Base-by-base conservation (phyloP, 2,113 vertebrate species). In the Coreoperca whiteheadi region DNA sequence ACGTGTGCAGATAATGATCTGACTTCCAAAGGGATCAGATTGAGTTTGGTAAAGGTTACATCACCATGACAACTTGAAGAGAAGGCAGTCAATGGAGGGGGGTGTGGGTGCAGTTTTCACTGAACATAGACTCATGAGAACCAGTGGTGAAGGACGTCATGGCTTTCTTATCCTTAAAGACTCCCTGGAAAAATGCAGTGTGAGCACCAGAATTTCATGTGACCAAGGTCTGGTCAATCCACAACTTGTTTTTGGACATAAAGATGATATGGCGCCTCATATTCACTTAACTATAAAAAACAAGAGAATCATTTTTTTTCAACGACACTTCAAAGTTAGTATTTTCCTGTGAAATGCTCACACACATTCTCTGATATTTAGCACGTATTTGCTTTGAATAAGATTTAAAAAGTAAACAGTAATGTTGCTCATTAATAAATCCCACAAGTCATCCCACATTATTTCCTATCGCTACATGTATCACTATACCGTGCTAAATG, bases 31-130 rank as follows among this genome's bases (percentile, higher is more conserved):
- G 65, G 74, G 87, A 85, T 87, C 82, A 87, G 56, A 84, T 59
- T 76, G 78, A 85, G 80, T 86, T 83, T 84, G 79, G 73, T 79
- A 86, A 92, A 93, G 87, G 92, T 90, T 91, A 85, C 87, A 86
- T 93, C 64, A 85, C 88, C 89, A 94, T 92, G 89, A 91, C 88
- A 90, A 93, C 90, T 79, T 90, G 71, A 82, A 75, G 71, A 71
- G 56, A 60, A 64, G 51, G 43, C 53, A 53, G 39, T 32, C 48
- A 25, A 70, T 60, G 41, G 65, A 11, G 18, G 7, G 21, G 32
- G 14, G 37, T 48, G 67, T 53, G 46, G 70, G 43, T 65, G 74
- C 14, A 34, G 60, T 61, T 66, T 57, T 70, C 23, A 30, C 18
- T 39, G n/a, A 65, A 50, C 9, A 7, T 20, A 7, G 54, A 67